Conservation (phyloP, 2,888 invertebrate species). For the Abscondita cerata region DNA sequence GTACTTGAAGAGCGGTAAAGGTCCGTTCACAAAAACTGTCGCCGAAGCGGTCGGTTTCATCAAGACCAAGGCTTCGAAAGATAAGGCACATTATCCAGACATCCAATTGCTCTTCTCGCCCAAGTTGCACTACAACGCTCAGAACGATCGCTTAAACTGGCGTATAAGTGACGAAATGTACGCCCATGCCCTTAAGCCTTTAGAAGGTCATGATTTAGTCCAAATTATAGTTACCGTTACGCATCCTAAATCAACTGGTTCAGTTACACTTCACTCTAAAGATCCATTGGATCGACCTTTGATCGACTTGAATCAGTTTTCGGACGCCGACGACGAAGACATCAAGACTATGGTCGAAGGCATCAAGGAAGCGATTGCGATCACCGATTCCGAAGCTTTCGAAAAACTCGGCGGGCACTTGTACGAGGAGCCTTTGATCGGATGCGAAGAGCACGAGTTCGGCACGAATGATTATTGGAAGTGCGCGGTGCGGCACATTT, state of each 20-base stretch:
- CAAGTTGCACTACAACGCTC: constrained; percentile 24
- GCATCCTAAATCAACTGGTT: constrained; percentile 77
- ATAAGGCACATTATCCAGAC: constrained; percentile 48
- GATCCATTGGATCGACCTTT: constrained; percentile 78
- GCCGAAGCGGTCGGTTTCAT: constrained; percentile 48
- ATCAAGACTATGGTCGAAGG: constrained; percentile 66
- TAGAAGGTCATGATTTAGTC: constrained; percentile 60
- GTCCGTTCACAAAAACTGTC: constrained; percentile 45
- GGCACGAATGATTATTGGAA: constrained; percentile 71
- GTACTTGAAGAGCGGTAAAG: constrained; percentile 50
- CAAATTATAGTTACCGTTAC: constrained; percentile 72
- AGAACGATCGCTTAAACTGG: constrained; percentile 35
- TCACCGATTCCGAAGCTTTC: constrained; percentile 56
- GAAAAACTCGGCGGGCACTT: constrained; percentile 66
- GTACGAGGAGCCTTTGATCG: constrained; percentile 63
- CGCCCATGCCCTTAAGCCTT: constrained; percentile 60
- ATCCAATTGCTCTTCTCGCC: constrained; percentile 48
- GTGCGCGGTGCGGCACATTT: constrained; percentile 66
- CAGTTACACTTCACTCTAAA: constrained; percentile 70
- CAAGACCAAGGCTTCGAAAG: constrained; percentile 50
- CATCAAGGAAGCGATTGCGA: constrained; percentile 60
- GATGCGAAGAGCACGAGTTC: constrained; percentile 63
- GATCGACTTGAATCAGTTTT: constrained; percentile 83
- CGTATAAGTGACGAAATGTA: constrained; percentile 57
- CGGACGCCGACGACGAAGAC: constrained; percentile 67